Conservation (phyloP, 2,113 vertebrate genomes). For the Nannobrachium achirus region DNA sequence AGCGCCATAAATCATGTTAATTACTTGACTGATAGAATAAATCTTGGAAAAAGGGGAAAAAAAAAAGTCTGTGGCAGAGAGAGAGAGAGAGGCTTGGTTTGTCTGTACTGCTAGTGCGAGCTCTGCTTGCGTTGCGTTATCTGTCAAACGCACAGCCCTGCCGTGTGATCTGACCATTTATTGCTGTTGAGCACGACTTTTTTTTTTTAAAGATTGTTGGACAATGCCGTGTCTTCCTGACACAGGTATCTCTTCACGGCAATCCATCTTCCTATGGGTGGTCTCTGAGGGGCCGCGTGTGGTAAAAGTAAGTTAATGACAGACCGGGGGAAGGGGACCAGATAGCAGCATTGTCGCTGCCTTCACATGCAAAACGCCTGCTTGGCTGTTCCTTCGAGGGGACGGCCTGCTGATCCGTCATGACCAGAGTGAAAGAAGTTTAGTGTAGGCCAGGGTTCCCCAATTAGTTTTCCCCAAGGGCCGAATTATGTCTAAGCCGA, state of each 20-base stretch:
- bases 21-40: constrained; percentile 84
- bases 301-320: constrained; percentile 54
- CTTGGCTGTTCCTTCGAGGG: neutral
- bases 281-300: constrained; percentile 56
- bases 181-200: constrained; percentile 64
- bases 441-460: neutral
- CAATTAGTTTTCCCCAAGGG: too few relatives aligned
- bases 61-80: constrained; percentile 62
- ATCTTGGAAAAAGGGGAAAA: constrained; percentile 66
- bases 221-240: constrained; percentile 60
- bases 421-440: constrained; percentile 1
- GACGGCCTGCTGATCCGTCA: neutral
- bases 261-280: constrained; percentile 79
- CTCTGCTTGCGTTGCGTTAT: constrained; percentile 76
- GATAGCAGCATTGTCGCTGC: constrained; percentile 49
- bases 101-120: constrained; percentile 58
- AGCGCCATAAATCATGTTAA: constrained; percentile 84
- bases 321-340: constrained; percentile 49
- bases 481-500: too few relatives aligned
- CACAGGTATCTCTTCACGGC: constrained; percentile 58
- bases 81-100: constrained; percentile 60
- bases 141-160: constrained; percentile 78
- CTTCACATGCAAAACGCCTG: constrained; percentile 55
- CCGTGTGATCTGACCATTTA: constrained; percentile 81
- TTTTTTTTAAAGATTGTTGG: constrained; percentile 52